Evolutionary conservation across 2,113 vertebrate species (phyloP).

Genomic region (Forbesichthys agassizii): DNA sequence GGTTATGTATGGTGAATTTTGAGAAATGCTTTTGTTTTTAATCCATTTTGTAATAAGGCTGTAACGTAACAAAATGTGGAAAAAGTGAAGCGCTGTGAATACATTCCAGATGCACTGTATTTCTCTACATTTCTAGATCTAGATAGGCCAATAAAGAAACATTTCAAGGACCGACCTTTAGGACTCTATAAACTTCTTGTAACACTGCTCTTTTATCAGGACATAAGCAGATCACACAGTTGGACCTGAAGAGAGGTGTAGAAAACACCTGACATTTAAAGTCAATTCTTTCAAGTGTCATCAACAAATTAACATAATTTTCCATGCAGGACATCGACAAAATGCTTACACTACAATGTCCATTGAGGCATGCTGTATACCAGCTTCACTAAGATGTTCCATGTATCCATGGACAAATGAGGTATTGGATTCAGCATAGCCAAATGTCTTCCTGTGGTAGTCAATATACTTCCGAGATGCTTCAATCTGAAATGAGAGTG

Average conservation of each 20-base stretch:
- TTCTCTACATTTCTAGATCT: too few relatives aligned
- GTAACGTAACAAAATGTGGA: too few relatives aligned
- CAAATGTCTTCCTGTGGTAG: conserved; percentile 73
- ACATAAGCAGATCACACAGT: conserved; percentile 78
- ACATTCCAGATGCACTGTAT: too few relatives aligned
- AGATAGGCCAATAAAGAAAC: neutral
- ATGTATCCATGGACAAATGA: conserved; percentile 70
- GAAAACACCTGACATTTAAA: neutral
- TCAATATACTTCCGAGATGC: conserved; percentile 57
- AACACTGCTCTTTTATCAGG: conserved; percentile 72
- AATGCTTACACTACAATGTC: conserved; percentile 69
- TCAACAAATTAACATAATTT: neutral
- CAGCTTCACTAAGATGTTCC: conserved; percentile 71
- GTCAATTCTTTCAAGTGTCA: neutral
- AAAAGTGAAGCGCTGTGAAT: too few relatives aligned
- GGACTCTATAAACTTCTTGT: conserved; percentile 63
- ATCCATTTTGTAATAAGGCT: too few relatives aligned
- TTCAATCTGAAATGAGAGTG: conserved; percentile 46
- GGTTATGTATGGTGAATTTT: too few relatives aligned
- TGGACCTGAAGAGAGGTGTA: conserved; percentile 62
- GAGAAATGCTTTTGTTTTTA: too few relatives aligned
- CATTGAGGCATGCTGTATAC: conserved; percentile 59
- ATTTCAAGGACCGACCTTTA: conserved; percentile 61
- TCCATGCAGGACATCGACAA: neutral
- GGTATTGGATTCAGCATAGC: conserved; percentile 66